These are phyloP conservation scores for Hemithea aestivaria DNA, from an alignment of 2,888 invertebrate species.

Conservation along the genomic window DNA sequence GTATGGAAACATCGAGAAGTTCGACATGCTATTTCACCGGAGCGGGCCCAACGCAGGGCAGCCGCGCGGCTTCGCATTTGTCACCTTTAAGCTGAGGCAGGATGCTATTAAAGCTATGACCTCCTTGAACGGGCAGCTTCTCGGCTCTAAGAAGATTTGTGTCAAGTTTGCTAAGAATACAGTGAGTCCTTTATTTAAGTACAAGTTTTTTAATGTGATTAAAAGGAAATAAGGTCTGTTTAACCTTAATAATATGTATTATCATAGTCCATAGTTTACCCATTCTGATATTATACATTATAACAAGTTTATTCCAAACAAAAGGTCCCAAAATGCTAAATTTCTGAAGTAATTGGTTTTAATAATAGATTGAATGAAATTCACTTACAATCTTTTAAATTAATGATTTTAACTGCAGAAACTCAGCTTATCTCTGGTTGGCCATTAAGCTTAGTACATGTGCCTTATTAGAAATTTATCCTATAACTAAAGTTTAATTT, in stretches of 20 bases:
- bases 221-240: background rate
- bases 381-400: no score
- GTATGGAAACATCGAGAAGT: slow-evolving; percentile 95
- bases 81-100: slow-evolving; percentile 85
- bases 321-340: no score
- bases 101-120: slow-evolving; percentile 86
- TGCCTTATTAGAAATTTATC: no score
- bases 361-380: no score
- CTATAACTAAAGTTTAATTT: no score
- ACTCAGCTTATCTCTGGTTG: no score
- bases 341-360: no score
- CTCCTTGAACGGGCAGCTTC: slow-evolving; percentile 84
- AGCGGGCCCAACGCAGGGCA: slow-evolving; percentile 92
- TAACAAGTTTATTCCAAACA: no score
- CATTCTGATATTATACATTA: no score
- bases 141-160: slow-evolving; percentile 86
- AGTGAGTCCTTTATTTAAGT: slow-evolving; percentile 12
- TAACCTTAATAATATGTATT: background rate
- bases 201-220: background rate
- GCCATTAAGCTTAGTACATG: no score
- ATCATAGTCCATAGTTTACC: no score
- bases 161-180: slow-evolving; percentile 91
- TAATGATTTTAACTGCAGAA: no score
- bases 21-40: slow-evolving; percentile 96
- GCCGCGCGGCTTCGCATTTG: slow-evolving; percentile 96